Evolutionary conservation across 2,113 vertebrate genomes (phyloP).

Genomic region (Xyliphius kryptos): DNA sequence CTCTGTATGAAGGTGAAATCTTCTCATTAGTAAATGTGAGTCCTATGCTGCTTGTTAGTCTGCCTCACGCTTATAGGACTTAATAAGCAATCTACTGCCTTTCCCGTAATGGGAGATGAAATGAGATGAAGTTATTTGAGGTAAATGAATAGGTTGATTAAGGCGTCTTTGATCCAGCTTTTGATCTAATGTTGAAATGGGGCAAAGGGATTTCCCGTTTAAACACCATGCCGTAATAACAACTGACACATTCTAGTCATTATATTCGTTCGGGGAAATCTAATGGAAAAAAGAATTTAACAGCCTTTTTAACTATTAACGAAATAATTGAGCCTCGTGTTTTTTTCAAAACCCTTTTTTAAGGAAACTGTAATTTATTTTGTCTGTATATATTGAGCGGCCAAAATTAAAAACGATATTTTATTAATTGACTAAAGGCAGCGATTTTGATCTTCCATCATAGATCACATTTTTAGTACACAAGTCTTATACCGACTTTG

Average conservation of each 20-base stretch:
- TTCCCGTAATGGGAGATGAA: not conserved
- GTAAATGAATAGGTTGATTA: not conserved
- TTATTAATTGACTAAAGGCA: no score
- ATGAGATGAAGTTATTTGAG: not conserved
- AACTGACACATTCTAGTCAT: not conserved
- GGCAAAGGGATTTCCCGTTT: not conserved
- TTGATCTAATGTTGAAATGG: conserved; percentile 5
- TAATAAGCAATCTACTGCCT: not conserved
- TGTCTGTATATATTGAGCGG: no score
- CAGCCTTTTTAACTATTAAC: no score
- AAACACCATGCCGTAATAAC: not conserved
- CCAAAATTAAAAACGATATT: no score
- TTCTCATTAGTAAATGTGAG: not conserved
- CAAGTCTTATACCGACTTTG: no score
- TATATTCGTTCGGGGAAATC: not conserved
- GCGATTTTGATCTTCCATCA: no score
- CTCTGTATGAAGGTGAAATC: no score
- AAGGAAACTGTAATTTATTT: no score
- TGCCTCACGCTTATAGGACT: not conserved
- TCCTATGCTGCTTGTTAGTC: not conserved
- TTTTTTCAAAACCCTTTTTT: no score
- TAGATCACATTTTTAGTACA: no score
- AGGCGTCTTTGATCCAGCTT: conserved; percentile 5
- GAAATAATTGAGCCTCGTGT: no score
- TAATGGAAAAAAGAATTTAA: not conserved